Conservation (phyloP, 1,140 invertebrate species). For the Cherax destructor region DNA sequence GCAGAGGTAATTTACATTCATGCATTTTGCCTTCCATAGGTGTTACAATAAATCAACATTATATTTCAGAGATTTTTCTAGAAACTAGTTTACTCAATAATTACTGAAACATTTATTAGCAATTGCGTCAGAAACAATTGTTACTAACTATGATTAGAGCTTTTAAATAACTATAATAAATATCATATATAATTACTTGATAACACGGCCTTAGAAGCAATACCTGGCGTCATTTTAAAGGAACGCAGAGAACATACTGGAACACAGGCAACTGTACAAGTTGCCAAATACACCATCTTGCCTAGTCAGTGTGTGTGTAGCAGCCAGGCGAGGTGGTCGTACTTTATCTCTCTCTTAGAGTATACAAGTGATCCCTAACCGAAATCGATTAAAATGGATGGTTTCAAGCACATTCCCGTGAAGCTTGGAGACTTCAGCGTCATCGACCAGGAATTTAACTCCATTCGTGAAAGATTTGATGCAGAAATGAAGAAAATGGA, state of each 20-base stretch:
- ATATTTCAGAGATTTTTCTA: too few relatives aligned
- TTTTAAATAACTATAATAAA: too few relatives aligned
- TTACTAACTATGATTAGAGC: too few relatives aligned
- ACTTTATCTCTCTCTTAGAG: background rate
- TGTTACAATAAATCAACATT: too few relatives aligned
- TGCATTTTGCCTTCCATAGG: too few relatives aligned
- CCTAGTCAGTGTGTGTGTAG: constrained; percentile 32
- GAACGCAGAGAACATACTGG: constrained; percentile 19
- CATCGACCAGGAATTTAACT: constrained; percentile 96
- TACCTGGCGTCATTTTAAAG: background rate
- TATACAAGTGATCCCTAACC: background rate
- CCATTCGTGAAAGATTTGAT: constrained; percentile 96
- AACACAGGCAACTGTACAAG: constrained; percentile 3
- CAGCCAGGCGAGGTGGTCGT: background rate
- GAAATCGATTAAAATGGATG: constrained; percentile 58
- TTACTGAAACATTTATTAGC: too few relatives aligned
- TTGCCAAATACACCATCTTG: background rate
- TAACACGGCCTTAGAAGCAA: too few relatives aligned
- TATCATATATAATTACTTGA: too few relatives aligned
- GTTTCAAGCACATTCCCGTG: constrained; percentile 87
- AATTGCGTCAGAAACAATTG: too few relatives aligned
- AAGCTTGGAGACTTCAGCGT: constrained; percentile 95
- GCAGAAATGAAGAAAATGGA: constrained; percentile 98
- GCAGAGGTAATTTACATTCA: too few relatives aligned
- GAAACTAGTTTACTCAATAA: too few relatives aligned